Evolutionary conservation across 2,888 invertebrate species (phyloP), one percentile per base, ranked within the genome.

Genomic region (Nemapogon koenigi): DNA sequence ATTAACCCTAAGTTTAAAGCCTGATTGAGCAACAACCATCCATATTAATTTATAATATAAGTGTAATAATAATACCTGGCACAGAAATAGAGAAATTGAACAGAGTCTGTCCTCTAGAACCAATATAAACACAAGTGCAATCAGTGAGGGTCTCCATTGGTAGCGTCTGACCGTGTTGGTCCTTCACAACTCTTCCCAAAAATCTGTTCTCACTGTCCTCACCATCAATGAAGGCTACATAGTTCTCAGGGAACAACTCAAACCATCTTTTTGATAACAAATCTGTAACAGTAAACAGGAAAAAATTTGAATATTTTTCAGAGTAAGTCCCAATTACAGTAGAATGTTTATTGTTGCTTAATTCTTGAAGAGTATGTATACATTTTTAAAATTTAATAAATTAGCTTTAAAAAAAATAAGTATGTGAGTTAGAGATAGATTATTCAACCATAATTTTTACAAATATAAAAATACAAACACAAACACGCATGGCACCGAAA

Each of bases 71-170:
- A 33, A 48, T 57, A 81, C 81, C 81, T 64, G 66, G 63, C 33
- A 81, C 57, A 16, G 81, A 78, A 45, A 87, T 62, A 3, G 82
- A 80, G 16, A 84, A 76, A 54, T 86, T 88, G 25, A 85, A 84
- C 33, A 89, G 66, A 1, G 86, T 83, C 43, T 83, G 83, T 48
- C 83, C 83, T 48, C 85, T 83, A 1, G 66, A 53, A 0, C 91
- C 91, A 40, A 91, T 62, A 55, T 86, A 88, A 33, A 91, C 57
- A 46, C 88, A 83, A 15, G 79, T 59, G 42, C 82, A 85, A 16
- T 84, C 75, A 16, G 72, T 62, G 4, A 83, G 46, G 2, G 41
- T 38, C 8, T 68, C 65, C n/a, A 60, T 38, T n/a, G 56, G 33
- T 13, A 54, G 42, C n/a, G 50, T 50, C 16, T 56, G 48, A n/a